Conservation (phyloP, 2,888 invertebrate species). For the Amaurobius ferox region DNA sequence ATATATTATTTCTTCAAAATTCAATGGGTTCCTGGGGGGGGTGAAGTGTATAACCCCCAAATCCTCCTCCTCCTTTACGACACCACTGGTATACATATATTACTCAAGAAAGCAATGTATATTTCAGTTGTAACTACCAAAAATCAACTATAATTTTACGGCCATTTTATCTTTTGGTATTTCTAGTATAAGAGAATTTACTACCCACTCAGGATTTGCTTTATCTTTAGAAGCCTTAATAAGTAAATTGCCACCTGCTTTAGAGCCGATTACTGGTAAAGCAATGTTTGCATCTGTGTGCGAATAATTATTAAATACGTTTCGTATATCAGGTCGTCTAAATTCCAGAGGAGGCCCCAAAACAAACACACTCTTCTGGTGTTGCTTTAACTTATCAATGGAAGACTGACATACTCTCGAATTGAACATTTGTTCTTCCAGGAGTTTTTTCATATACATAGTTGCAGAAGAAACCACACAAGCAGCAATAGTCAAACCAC, state of each 20-base stretch:
- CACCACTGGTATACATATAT: too few relatives aligned
- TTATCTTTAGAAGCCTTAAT: background rate
- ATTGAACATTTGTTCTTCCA: background rate
- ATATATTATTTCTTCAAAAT: too few relatives aligned
- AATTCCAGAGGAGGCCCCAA: background rate
- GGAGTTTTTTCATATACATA: background rate
- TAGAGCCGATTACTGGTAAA: background rate
- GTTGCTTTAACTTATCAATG: background rate
- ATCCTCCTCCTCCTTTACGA: too few relatives aligned
- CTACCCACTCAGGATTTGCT: background rate
- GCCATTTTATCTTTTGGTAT: background rate
- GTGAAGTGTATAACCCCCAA: too few relatives aligned
- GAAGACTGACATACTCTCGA: background rate
- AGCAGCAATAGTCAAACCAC: background rate
- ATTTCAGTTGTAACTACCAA: too few relatives aligned
- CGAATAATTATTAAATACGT: background rate
- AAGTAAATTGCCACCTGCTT: background rate
- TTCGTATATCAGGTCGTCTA: background rate
- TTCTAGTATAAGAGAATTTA: conserved; percentile 7
- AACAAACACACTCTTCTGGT: background rate
- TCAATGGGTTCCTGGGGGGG: too few relatives aligned
- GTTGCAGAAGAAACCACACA: background rate
- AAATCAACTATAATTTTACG: too few relatives aligned
- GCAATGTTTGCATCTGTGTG: background rate
- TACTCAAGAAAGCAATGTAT: too few relatives aligned